Base-by-base conservation (phyloP, 2,797 vertebrate genomes). In the Carduelis carduelis region DNA sequence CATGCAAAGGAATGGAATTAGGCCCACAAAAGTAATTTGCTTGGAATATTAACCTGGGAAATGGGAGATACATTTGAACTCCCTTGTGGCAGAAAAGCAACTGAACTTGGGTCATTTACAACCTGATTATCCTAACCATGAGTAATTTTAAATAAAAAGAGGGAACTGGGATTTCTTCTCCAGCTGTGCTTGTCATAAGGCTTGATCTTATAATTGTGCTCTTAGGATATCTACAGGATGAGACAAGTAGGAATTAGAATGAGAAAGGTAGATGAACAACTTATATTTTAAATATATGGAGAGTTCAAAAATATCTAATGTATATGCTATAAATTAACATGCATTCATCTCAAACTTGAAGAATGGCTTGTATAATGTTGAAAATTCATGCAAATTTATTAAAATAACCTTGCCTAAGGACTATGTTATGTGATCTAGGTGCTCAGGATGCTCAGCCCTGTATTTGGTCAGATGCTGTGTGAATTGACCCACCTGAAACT, bases 11-110 rank as follows among this genome's bases (percentile, higher is more conserved):
- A 94, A 80, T 61, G 57, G 71, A 94, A 94, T 83, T 71, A 78
- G 87, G 69, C 76, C 72, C 87, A 88, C 96, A 95, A 57, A 97
- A 95, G 91, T 94, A 96, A 97, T 97, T 97, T 97, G 72, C 91
- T 75, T 91, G 79, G 82, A 94, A 96, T 96, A 96, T 95, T 95
- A 97, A 94, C 96, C 82, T 95, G 96, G 91, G 96, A 95, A 95
- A 93, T 37, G 69, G 76, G 91, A 97, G 89, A 86, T 95, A 71
- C 0, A 0, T 81, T 83, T 97, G 83, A 94, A 93, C 49, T 94
- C 96, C 89, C 87, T 75, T 43, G 79, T 86, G 83, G 87, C 61
- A 94, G 85, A 83, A 93, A n/a, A 83, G 69, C 82, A 94, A 68
- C 79, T 65, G 85, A 95, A 92, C 93, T 46, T 37, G 72, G 89